A percentile compares a stretch with the other conserved stretches of the same genome.
Evolutionary conservation across 2,888 invertebrate genomes (phyloP).

Genomic region (Crossocerus cetratus): DNA sequence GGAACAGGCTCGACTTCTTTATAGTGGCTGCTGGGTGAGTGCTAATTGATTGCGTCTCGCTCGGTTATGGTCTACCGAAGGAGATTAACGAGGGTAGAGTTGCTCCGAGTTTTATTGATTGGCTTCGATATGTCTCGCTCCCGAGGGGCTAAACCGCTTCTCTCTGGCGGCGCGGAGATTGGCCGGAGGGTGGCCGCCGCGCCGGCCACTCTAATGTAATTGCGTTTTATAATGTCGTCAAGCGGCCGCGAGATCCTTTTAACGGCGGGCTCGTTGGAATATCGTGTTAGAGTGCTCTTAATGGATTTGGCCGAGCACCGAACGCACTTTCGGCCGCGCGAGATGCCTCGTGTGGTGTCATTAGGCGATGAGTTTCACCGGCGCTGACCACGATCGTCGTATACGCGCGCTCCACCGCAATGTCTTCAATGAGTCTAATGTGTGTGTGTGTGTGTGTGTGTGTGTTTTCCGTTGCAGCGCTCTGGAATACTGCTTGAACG

Average conservation of each 20-base stretch:
- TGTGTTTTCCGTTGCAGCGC: constrained; percentile 79
- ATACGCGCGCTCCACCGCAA: too few species aligned
- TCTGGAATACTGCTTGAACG: constrained; percentile 93
- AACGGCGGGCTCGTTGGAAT: not conserved
- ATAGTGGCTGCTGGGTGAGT: constrained; percentile 96
- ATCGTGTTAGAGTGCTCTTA: too few species aligned
- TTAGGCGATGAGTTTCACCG: too few species aligned
- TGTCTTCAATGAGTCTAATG: too few species aligned
- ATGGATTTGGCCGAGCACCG: too few species aligned
- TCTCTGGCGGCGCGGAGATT: not conserved
- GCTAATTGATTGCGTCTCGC: constrained; percentile 16
- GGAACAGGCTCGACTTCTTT: constrained; percentile 99
- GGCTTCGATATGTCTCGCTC: too few species aligned
- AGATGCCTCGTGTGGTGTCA: too few species aligned
- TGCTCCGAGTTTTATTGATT: not conserved
- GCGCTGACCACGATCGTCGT: too few species aligned
- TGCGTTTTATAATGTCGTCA: constrained; percentile 1
- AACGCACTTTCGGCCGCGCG: too few species aligned
- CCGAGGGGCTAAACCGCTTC: too few species aligned
- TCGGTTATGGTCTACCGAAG: not conserved
- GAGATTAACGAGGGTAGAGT: too few species aligned
- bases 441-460: too few species aligned
- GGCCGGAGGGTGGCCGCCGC: not conserved
- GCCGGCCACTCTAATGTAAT: not conserved
- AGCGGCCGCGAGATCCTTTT: constrained; percentile 1